Percentiles rank a stretch among this genome's conserved stretches.
Conservation (phyloP, 30 jellyfish, hydroid and myxozoan species). For the Pelagia noctiluca region DNA sequence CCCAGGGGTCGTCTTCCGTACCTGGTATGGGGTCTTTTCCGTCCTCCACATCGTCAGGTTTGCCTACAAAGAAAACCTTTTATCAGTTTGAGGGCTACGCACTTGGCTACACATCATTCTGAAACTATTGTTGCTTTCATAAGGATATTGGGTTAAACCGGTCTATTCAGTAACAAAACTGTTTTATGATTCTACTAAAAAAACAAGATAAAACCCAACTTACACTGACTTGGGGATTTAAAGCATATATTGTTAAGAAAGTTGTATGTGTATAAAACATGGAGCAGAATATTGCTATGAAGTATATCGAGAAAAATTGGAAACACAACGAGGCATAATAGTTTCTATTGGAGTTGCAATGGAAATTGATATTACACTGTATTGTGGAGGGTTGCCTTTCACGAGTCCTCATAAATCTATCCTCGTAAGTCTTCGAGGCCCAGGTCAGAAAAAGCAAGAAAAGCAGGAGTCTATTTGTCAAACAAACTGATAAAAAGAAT, state of each 20-base stretch:
- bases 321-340: too few species aligned
- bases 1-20: background rate
- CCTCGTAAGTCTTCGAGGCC: background rate
- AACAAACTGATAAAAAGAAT: too few species aligned
- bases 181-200: background rate
- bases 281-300: too few species aligned
- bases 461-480: background rate
- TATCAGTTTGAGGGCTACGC: background rate
- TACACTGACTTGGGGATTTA: too few species aligned
- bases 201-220: too few species aligned
- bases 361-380: background rate
- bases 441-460: background rate
- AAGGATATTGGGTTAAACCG: background rate
- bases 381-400: background rate
- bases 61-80: background rate
- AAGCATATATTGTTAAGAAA: too few species aligned
- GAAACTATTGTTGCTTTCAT: background rate
- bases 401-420: background rate
- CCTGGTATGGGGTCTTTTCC: background rate
- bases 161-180: background rate
- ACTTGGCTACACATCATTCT: background rate
- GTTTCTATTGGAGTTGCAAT: background rate
- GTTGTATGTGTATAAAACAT: too few species aligned
- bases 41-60: background rate
- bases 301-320: too few species aligned